Evolutionary conservation across 2,888 invertebrate genomes (phyloP).

Genomic region (Epinotia ramella): DNA sequence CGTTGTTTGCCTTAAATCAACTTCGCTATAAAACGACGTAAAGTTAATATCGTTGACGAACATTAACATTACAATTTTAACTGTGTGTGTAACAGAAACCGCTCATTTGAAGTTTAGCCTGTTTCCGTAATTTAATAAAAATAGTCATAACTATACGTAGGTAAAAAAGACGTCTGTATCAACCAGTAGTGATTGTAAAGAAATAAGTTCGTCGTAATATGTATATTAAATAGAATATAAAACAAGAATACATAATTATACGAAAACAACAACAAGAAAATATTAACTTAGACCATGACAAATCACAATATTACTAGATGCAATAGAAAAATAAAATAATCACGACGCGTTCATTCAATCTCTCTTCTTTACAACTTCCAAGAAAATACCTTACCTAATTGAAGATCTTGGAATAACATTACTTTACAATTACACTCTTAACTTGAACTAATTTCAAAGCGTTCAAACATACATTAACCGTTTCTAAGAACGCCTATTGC

Average conservation of each 20-base stretch:
- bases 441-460: constrained; percentile 29
- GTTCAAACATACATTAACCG: constrained; percentile 41
- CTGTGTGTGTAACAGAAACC: too few species aligned
- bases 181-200: neutral
- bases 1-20: constrained; percentile 53
- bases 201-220: neutral
- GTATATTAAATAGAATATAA: neutral
- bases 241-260: neutral
- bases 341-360: constrained; percentile 15
- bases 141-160: neutral
- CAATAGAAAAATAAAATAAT: neutral
- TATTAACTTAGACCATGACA: too few species aligned
- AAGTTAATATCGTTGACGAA: neutral
- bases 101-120: too few species aligned
- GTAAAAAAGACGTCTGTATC: neutral
- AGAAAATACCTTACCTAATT: constrained; percentile 36
- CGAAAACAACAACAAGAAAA: too few species aligned
- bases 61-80: neutral
- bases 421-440: constrained; percentile 7
- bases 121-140: too few species aligned
- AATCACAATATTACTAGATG: too few species aligned
- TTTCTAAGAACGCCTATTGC: constrained; percentile 27
- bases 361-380: constrained; percentile 15
- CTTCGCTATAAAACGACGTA: constrained; percentile 34
- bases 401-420: constrained; percentile 37